These are phyloP conservation scores for Archivesica marissinica DNA, from an alignment of 1,140 invertebrate species.

Conservation along the genomic window DNA sequence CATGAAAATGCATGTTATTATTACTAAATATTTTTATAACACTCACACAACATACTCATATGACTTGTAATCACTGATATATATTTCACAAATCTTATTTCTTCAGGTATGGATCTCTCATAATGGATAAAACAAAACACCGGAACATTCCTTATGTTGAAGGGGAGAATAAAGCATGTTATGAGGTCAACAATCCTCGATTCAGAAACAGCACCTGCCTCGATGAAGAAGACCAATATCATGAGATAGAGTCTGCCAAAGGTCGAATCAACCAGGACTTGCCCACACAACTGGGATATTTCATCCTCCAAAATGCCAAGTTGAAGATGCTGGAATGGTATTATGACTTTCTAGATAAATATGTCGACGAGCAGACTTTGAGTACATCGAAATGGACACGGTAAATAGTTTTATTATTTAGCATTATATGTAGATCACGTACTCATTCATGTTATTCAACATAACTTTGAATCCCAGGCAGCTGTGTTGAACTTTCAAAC, in stretches of 20 bases:
- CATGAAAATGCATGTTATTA: no score
- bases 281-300: constrained; percentile 63
- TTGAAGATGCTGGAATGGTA: constrained; percentile 70
- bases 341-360: constrained; percentile 68
- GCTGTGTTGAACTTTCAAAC: no score
- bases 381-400: constrained; percentile 69
- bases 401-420: no score
- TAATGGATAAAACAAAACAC: constrained; percentile 39
- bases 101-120: constrained; percentile 17
- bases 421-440: no score
- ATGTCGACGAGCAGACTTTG: constrained; percentile 54
- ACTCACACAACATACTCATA: no score
- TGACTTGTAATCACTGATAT: no score
- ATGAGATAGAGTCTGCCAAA: constrained; percentile 54
- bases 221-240: constrained; percentile 35
- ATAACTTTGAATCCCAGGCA: no score
- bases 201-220: background rate
- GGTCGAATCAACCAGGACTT: constrained; percentile 37
- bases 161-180: constrained; percentile 21
- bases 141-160: constrained; percentile 2
- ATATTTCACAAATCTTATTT: background rate
- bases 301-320: constrained; percentile 70
- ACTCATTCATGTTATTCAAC: no score
- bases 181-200: constrained; percentile 30
- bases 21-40: no score